These are phyloP conservation scores for Scolopax bukidnonensis DNA, from an alignment of 2,797 vertebrate genomes.

Conservation along the genomic window DNA sequence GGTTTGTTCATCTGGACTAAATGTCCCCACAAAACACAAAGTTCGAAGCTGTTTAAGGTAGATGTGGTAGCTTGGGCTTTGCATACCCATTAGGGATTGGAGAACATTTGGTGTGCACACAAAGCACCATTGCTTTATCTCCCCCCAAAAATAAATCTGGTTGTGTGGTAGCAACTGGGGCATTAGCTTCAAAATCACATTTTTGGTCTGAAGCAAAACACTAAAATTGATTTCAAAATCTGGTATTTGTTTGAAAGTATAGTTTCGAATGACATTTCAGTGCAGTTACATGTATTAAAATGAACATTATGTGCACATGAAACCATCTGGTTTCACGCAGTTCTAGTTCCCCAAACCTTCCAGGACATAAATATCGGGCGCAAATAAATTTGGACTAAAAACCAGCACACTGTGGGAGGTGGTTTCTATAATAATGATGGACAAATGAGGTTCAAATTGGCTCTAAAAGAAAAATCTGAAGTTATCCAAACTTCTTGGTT, in stretches of 20 bases:
- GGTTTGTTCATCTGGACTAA: neutral
- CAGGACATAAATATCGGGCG: neutral
- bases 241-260: neutral
- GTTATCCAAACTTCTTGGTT: neutral
- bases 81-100: rapidly evolving
- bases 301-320: neutral
- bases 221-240: neutral
- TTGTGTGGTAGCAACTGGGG: neutral
- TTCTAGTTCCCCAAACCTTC: neutral
- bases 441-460: neutral
- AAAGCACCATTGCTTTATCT: neutral
- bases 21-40: neutral
- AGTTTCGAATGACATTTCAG: neutral
- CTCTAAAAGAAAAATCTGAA: neutral
- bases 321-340: neutral
- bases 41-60: neutral
- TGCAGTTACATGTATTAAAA: neutral
- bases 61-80: neutral
- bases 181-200: neutral
- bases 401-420: neutral
- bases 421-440: neutral
- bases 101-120: neutral
- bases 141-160: neutral
- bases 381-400: neutral
- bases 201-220: neutral